A percentile compares a stretch with the other conserved stretches of the same genome.
Conservation (phyloP, 2,113 vertebrate species). For the Suricata suricatta region DNA sequence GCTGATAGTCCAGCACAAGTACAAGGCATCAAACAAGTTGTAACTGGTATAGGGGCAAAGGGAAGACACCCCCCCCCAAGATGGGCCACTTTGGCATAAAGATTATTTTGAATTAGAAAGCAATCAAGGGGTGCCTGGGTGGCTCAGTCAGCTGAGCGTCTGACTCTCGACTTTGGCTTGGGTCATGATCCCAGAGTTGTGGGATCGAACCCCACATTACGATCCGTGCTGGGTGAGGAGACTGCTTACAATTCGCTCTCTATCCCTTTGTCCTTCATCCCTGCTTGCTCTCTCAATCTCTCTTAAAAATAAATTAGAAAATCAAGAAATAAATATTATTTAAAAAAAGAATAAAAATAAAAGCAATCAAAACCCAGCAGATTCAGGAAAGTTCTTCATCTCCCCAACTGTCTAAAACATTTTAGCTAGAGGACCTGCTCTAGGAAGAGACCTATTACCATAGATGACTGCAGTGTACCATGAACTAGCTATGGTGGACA, state of each 20-base stretch:
- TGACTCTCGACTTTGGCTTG: no score
- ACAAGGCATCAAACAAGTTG: neutral
- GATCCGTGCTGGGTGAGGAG: no score
- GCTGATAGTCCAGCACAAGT: neutral
- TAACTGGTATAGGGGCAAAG: neutral
- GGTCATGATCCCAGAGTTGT: no score
- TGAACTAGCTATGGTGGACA: neutral
- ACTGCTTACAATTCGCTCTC: no score
- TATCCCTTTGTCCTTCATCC: no score
- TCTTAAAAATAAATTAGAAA: no score
- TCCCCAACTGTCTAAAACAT: neutral
- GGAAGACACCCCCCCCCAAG: neutral
- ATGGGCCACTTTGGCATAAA: neutral
- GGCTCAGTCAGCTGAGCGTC: no score
- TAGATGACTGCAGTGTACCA: neutral
- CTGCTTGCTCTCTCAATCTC: no score
- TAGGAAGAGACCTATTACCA: neutral
- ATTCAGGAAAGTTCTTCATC: neutral
- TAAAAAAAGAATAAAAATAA: neutral
- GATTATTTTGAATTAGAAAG: neutral
- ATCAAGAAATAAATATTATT: no score
- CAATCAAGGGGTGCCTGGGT: neutral
- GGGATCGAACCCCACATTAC: no score
- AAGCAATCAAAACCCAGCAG: neutral
- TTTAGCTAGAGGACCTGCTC: neutral